These are phyloP conservation scores for Drosophila triauraria DNA, from an alignment of 1,140 invertebrate species.

Conservation along the genomic window DNA sequence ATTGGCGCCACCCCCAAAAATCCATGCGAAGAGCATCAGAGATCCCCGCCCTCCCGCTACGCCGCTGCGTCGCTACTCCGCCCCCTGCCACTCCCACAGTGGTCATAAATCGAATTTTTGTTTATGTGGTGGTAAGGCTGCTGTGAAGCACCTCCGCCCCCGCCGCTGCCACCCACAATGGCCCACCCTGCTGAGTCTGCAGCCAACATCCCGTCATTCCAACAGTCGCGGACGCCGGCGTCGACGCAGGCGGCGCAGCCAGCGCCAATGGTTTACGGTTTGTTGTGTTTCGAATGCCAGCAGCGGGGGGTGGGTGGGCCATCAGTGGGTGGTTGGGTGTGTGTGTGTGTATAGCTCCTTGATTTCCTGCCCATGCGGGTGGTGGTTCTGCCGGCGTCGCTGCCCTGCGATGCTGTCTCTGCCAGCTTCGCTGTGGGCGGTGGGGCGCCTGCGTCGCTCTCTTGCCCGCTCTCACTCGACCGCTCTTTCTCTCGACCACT, in stretches of 20 bases:
- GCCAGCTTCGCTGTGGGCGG: slow-evolving; percentile 35
- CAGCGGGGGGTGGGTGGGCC: slow-evolving; percentile 14
- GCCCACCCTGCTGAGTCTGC: slow-evolving; percentile 20
- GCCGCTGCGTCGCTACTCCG: background rate
- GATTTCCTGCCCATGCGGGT: slow-evolving; percentile 54
- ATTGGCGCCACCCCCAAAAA: slow-evolving; percentile 50
- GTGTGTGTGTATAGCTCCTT: slow-evolving; percentile 13
- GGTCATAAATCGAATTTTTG: slow-evolving; percentile 85
- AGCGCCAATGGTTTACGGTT: slow-evolving; percentile 80
- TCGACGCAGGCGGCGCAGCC: slow-evolving; percentile 15
- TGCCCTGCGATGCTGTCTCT: slow-evolving; percentile 14
- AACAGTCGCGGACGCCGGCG: slow-evolving; percentile 49
- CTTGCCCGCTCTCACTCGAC: background rate
- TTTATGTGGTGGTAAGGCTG: slow-evolving; percentile 79
- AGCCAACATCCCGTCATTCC: slow-evolving; percentile 61
- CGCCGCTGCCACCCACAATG: slow-evolving; percentile 17
- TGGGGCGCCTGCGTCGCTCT: slow-evolving; percentile 39
- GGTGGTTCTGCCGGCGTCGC: slow-evolving; percentile 62
- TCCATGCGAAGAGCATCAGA: slow-evolving; percentile 28
- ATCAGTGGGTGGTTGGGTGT: slow-evolving; percentile 20
- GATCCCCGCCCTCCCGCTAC: background rate
- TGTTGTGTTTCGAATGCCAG: slow-evolving; percentile 74
- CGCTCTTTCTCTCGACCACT: slow-evolving; percentile 8
- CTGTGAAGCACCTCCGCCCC: slow-evolving; percentile 40
- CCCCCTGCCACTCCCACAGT: slow-evolving; percentile 50